Conservation (phyloP, 2,888 invertebrate species). For the Agonopterix subpropinquella region DNA sequence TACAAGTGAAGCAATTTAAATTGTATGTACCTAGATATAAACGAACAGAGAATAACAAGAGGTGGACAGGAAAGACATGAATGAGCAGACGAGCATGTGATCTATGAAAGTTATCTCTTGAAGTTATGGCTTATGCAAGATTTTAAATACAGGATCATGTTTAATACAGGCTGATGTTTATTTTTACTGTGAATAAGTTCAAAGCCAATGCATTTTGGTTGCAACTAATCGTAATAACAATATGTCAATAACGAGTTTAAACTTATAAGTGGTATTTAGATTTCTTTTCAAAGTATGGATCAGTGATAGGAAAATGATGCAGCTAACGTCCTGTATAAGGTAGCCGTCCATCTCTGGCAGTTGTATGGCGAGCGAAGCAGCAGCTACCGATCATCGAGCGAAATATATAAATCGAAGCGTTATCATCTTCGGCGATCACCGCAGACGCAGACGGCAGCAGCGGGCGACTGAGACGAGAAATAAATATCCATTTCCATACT, state of each 20-base stretch:
- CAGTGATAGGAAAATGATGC: conserved; percentile 1
- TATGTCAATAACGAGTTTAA: no score
- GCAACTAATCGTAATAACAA: no score
- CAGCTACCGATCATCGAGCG: conserved; percentile 66
- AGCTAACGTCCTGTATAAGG: conserved; percentile 39
- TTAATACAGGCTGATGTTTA: no score
- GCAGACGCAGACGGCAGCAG: conserved; percentile 51
- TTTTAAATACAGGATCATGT: no score
- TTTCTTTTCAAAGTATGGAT: conserved; percentile 5
- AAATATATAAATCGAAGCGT: conserved; percentile 72
- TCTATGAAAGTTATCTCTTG: no score
- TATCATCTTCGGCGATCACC: conserved; percentile 70
- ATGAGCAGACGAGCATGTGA: no score
- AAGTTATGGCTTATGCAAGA: no score
- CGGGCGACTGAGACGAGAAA: conserved; percentile 50
- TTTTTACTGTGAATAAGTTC: not conserved
- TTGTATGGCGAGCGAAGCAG: conserved; percentile 55
- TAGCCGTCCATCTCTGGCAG: conserved; percentile 41
- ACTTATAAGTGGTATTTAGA: conserved; percentile 4
- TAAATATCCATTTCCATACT: conserved; percentile 73
- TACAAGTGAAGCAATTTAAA: not conserved
- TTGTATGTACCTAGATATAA: conserved; percentile 17
- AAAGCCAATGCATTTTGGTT: no score
- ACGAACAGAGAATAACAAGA: conserved; percentile 10
- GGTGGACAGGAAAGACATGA: not conserved